Base-by-base conservation (phyloP, 2,888 invertebrate species). In the Hydroisotoma schaefferi region DNA sequence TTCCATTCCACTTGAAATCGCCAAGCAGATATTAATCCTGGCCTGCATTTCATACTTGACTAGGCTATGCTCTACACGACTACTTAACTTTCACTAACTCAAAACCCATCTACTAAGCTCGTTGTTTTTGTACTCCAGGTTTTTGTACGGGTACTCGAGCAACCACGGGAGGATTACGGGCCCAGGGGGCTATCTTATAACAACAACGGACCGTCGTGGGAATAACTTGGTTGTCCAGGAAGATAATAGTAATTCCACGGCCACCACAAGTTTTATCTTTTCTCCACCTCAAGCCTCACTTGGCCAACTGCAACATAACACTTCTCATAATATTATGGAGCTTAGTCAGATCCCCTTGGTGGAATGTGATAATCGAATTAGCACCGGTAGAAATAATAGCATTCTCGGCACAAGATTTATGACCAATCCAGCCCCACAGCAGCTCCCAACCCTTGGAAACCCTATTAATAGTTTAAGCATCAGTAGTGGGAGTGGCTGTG, bases 361-460 rank as follows among this genome's bases (percentile, higher is more conserved):
- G 22, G 52, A 52, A 6, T 52, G 52, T 52, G 52, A 52, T 52
- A 49, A 52, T 37, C 52, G 52, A 37, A 26, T 49, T 49, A 49
- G 28, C 27, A 52, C 26, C 18, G 37, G 37, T 4, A 4, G 6
- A 15, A 52, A 27, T n/a, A 52, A 52, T 23, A 18, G 43, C n/a
- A 52, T 52, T 29, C 37, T 52, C 27, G 52, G 52, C 10, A 22
- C 5, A 5, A 33, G 52, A 37, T 52, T 52, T 29, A 29, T 37
- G 37, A 37, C 37, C 5, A 49, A 49, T 25, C 8, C 29, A 6
- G 10, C 8, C 8, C 12, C 8, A 43, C n/a, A 6, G 18, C 43
- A 6, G 12, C 23, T 20, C 26, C 20, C 22, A 8, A 8, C 26
- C 6, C 26, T 47, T 6, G 47, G 47, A 20, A 8, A 23, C 5